Evolutionary conservation across 2,888 invertebrate genomes (phyloP).

Genomic region (Microplitis deprimator): DNA sequence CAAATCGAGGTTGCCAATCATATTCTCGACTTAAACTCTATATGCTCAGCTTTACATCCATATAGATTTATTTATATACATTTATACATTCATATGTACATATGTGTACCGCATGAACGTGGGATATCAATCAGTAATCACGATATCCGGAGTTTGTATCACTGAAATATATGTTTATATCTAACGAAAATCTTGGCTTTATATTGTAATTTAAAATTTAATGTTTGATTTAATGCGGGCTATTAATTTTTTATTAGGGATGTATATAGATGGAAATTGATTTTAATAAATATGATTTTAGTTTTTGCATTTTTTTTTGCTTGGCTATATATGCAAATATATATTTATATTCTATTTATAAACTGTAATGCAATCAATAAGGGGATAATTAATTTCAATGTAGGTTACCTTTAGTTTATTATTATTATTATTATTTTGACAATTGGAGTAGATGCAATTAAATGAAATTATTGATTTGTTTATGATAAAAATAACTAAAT

Average conservation of each 20-base stretch:
- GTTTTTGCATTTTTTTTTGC: background rate
- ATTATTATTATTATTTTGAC: no score
- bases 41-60: constrained; percentile 9
- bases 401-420: background rate
- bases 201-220: background rate
- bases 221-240: background rate
- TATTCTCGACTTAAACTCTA: constrained; percentile 14
- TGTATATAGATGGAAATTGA: constrained; percentile 21
- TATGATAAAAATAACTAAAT: no score
- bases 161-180: constrained; percentile 11
- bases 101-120: constrained; percentile 15
- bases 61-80: background rate
- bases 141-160: constrained; percentile 32
- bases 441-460: no score
- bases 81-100: constrained; percentile 6
- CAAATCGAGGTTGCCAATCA: constrained; percentile 42
- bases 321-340: background rate
- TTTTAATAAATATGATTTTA: constrained; percentile 16
- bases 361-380: background rate
- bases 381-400: background rate
- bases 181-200: background rate
- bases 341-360: background rate
- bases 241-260: background rate
- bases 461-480: no score
- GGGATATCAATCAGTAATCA: constrained; percentile 34